phyloP scores from a whole-genome alignment of 2,797 vertebrate species.

The Eulemur mongoz region DNA sequence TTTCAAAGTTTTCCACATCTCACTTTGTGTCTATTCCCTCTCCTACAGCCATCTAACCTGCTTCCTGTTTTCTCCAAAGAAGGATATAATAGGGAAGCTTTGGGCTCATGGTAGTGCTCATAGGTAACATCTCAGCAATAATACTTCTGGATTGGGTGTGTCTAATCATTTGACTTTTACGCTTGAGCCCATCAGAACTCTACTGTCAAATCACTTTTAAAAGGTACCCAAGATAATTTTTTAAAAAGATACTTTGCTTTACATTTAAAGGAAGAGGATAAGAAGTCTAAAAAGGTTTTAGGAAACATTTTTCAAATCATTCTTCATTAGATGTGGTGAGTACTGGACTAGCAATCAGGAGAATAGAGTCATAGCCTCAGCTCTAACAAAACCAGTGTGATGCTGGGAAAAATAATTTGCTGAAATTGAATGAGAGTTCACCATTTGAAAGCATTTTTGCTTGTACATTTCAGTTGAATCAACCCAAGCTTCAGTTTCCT shows the following conservation, averaged over 20 bases:
- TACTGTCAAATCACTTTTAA: not conserved
- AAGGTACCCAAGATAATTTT: not conserved
- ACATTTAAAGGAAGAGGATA: not conserved
- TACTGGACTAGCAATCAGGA: not conserved
- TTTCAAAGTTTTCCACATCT: not conserved
- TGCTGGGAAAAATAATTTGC: not conserved
- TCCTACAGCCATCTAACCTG: not conserved
- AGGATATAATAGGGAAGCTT: not conserved
- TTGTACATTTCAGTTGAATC: not conserved
- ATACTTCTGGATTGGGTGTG: not conserved
- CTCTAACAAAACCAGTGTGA: not conserved
- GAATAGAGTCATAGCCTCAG: not conserved
- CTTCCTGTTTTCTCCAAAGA: not conserved
- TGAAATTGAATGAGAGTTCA: not conserved
- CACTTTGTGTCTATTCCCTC: not conserved
- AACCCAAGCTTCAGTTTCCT: not conserved
- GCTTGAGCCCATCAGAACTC: not conserved
- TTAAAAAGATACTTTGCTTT: not conserved
- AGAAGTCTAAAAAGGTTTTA: not conserved
- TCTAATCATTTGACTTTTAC: not conserved
- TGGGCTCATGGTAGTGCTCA: not conserved
- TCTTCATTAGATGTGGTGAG: not conserved
- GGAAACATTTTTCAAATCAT: not conserved
- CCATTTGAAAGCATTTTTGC: not conserved
- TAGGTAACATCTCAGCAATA: not conserved